Percentiles rank a stretch among this genome's conserved stretches.
Evolutionary conservation across 2,888 invertebrate genomes (phyloP).

Genomic region (Cetonia aurata): DNA sequence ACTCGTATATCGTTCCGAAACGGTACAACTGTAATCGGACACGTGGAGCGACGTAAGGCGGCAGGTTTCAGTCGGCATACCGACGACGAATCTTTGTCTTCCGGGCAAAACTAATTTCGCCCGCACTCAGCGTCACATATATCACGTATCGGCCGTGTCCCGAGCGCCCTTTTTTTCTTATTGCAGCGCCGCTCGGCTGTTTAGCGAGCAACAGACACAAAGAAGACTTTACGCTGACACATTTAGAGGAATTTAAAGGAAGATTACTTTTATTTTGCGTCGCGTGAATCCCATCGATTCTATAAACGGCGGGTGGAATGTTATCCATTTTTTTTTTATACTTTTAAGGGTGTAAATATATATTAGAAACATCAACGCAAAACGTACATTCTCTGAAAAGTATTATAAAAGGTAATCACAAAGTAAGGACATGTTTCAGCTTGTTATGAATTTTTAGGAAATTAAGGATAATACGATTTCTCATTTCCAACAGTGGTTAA

Average conservation of each 20-base stretch:
- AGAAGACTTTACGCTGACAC: constrained; percentile 68
- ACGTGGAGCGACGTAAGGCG: constrained; percentile 22
- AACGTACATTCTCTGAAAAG: too few species aligned
- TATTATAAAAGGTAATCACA: too few species aligned
- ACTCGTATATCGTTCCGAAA: constrained; percentile 55
- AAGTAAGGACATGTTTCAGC: too few species aligned
- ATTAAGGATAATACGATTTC: too few species aligned
- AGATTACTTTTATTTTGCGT: constrained; percentile 67
- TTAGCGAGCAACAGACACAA: constrained; percentile 65
- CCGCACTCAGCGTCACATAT: constrained; percentile 65
- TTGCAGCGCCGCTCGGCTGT: constrained; percentile 57
- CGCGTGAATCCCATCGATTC: constrained; percentile 56
- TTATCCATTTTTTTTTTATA: too few species aligned
- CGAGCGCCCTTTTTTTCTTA: constrained; percentile 15
- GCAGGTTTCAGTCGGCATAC: constrained; percentile 46
- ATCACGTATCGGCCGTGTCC: constrained; percentile 63
- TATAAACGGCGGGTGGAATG: constrained; percentile 48
- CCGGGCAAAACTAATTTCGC: constrained; percentile 65
- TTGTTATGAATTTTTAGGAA: too few species aligned
- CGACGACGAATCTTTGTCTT: constrained; percentile 55
- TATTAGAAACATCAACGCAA: too few species aligned
- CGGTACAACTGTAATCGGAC: constrained; percentile 59
- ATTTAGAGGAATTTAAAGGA: constrained; percentile 61
- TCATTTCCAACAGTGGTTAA: too few species aligned
- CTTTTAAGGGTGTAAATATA: too few species aligned